A percentile compares a stretch with the other conserved stretches of the same genome.
Evolutionary conservation across 1,140 invertebrate genomes (phyloP).

Genomic region (Epicauta chinensis): DNA sequence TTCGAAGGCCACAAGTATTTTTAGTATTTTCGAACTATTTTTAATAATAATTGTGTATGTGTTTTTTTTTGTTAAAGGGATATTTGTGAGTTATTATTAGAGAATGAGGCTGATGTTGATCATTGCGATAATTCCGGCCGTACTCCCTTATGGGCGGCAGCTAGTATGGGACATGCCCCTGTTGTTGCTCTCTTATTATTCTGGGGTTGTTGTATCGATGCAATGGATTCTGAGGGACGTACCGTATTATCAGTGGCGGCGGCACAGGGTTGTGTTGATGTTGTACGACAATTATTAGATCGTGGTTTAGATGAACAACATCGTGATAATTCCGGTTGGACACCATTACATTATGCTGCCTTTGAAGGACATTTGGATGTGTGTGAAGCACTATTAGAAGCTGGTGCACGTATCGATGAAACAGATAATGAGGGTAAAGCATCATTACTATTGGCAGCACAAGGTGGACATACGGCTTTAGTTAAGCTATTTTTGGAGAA

Average conservation of each 20-base stretch:
- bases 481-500: slow-evolving; percentile 66
- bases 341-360: slow-evolving; percentile 86
- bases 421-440: slow-evolving; percentile 93
- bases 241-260: slow-evolving; percentile 83
- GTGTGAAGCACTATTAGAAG: slow-evolving; percentile 78
- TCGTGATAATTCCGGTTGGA: slow-evolving; percentile 88
- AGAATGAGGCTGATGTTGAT: slow-evolving; percentile 83
- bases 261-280: slow-evolving; percentile 74
- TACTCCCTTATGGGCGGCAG: slow-evolving; percentile 76
- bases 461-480: slow-evolving; percentile 75
- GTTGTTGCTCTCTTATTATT: slow-evolving; percentile 76
- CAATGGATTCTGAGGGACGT: slow-evolving; percentile 84
- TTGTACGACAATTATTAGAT: slow-evolving; percentile 82
- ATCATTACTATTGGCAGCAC: slow-evolving; percentile 79
- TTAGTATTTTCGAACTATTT: too few relatives aligned
- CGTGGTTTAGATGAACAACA: slow-evolving; percentile 87
- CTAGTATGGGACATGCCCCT: slow-evolving; percentile 76
- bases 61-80: slow-evolving; percentile 41
- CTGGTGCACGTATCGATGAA: slow-evolving; percentile 87
- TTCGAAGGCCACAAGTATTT: slow-evolving; percentile 81
- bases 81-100: slow-evolving; percentile 77
- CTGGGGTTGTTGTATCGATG: slow-evolving; percentile 85
- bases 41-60: too few relatives aligned
- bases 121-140: slow-evolving; percentile 71
- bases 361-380: slow-evolving; percentile 89